Conservation (phyloP, 2,797 vertebrate genomes). For the Tauraco hartlaubi region DNA sequence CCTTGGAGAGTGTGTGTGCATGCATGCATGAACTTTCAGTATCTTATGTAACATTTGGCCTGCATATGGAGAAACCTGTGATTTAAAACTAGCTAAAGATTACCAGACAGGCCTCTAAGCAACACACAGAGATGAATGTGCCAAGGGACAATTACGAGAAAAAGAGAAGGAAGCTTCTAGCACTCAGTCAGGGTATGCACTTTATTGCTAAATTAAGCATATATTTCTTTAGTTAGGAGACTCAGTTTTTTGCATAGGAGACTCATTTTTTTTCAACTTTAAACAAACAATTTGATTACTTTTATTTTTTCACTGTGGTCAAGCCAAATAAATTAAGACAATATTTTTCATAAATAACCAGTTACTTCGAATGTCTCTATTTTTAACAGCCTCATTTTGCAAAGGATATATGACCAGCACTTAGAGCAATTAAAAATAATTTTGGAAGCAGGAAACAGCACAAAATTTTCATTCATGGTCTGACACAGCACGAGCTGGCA, state of each 20-base stretch:
- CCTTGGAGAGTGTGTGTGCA: background rate
- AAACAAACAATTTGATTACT: background rate
- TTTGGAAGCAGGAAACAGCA: background rate
- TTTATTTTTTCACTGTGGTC: background rate
- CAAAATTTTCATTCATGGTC: background rate
- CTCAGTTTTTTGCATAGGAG: background rate
- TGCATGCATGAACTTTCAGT: background rate
- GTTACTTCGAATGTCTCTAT: background rate
- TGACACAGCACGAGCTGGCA: background rate
- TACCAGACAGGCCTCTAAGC: conserved; percentile 74
- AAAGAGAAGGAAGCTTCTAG: background rate
- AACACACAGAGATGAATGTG: conserved; percentile 55
- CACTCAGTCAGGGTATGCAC: background rate
- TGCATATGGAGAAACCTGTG: conserved; percentile 75
- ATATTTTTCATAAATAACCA: background rate
- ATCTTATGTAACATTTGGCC: conserved; percentile 78
- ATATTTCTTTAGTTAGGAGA: background rate
- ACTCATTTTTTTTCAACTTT: background rate
- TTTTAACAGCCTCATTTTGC: background rate
- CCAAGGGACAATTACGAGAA: conserved; percentile 51
- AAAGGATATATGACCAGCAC: background rate
- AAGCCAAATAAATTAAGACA: background rate
- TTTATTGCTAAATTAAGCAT: conserved; percentile 37
- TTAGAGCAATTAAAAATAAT: background rate
- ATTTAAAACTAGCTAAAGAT: conserved; percentile 76